Evolutionary conservation across 1,140 invertebrate species (phyloP), one percentile per base, ranked within the genome.

Genomic region (Trinorchestia longiramus): DNA sequence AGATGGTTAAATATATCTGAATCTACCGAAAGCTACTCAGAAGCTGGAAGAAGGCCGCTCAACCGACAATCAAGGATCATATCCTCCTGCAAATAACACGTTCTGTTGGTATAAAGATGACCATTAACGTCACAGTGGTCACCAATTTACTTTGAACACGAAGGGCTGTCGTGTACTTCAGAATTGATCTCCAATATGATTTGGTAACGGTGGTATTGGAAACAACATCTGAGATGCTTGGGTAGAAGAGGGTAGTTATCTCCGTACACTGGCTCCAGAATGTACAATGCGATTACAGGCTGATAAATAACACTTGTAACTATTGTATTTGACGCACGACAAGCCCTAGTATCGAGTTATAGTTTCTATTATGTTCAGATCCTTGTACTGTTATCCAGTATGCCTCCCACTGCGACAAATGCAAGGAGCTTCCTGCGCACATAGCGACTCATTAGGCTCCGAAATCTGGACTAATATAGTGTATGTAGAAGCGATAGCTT

Each of bases 181-280:
- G n/a, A 42, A 90, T 90, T 90, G 88, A 90, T 90, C 88, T 15
- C 88, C 88, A 90, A 90, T 90, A 42, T 90, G 88, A 90, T 41
- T 43, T 90, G n/a, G 88, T 42, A 43, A 43, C 41, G 41, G 88
- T 90, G 15, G 62, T 77, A 77, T 36, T 77, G 62, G 62, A 36
- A 77, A 77, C 62, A 28, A 77, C 62, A 19, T 77, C 15, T 28
- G 62, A 19, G 47, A 77, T 77, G 62, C 62, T 77, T 19, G 62
- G 28, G 62, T 11, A 77, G 28, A 1, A 77, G 62, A 77, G 62
- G 28, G 62, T 77, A 23, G 11, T 36, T 77, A 77, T 77, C 62
- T 11, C 62, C 11, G 62, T 77, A 77, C 62, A 77, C 8, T 36
- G 62, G 15, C 62, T 23, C 3, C 62, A 36, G 62, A 36, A 77